A percentile compares a stretch with the other conserved stretches of the same genome.
phyloP scores from a whole-genome alignment of 2,113 vertebrate genomes.

The Tympanuchus pallidicinctus region DNA sequence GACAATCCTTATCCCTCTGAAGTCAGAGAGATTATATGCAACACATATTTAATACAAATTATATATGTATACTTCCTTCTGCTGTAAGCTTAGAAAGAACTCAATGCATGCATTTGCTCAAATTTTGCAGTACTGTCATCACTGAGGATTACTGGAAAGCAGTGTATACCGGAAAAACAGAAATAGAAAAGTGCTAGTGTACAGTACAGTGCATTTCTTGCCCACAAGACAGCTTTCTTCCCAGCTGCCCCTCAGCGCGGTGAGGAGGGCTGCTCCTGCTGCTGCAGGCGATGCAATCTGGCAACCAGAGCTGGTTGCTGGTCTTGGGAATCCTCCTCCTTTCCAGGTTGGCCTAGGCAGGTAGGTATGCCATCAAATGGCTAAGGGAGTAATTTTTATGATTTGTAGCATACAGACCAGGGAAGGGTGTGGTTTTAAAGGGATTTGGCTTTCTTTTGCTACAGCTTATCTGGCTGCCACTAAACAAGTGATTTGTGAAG shows the following conservation, averaged over 20 bases:
- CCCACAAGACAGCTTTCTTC: not conserved
- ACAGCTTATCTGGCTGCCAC: not conserved
- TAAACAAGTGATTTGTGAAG: not conserved
- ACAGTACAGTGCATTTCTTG: not conserved
- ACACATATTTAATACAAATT: not conserved
- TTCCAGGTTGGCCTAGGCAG: not conserved
- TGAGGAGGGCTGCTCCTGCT: not conserved
- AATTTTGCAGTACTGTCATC: not conserved
- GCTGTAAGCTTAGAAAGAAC: not conserved
- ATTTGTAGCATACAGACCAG: not conserved
- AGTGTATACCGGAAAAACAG: not conserved
- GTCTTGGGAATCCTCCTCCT: not conserved
- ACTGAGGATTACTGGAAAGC: not conserved
- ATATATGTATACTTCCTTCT: not conserved
- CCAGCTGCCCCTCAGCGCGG: not conserved
- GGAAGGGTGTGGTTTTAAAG: not conserved
- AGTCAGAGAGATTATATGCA: not conserved
- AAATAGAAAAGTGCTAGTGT: not conserved
- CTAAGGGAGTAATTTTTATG: fast-evolving
- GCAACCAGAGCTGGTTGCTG: not conserved
- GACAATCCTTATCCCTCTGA: not conserved
- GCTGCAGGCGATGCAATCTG: not conserved
- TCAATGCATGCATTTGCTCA: not conserved
- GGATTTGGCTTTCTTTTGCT: not conserved
- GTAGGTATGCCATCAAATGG: not conserved